Conservation (phyloP, 1,140 invertebrate species). For the Paralvinella palmiformis region DNA sequence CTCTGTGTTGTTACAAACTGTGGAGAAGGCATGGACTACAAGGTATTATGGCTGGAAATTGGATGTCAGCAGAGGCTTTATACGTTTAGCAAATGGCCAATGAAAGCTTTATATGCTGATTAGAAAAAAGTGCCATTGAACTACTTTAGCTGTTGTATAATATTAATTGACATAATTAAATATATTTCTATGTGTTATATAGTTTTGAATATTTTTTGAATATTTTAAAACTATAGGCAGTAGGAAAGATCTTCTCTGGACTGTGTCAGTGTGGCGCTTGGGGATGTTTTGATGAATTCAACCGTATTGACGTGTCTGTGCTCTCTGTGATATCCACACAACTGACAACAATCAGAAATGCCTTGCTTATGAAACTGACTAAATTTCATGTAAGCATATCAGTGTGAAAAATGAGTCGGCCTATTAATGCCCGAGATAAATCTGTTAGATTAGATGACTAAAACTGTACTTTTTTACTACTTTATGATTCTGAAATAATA, state of each 20-base stretch:
- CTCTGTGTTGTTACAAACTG: conserved; percentile 87
- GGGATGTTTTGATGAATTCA: conserved; percentile 82
- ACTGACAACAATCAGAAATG: conserved; percentile 78
- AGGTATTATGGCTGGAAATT: conserved; percentile 31
- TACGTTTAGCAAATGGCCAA: too few species aligned
- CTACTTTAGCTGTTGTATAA: background rate
- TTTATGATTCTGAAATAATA: too few species aligned
- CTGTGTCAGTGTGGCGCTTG: conserved; percentile 67
- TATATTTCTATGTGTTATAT: background rate
- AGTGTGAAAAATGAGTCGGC: too few species aligned
- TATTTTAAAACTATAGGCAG: conserved; percentile 52
- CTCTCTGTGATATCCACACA: conserved; percentile 86
- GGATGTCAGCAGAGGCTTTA: too few species aligned
- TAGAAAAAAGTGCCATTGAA: too few species aligned
- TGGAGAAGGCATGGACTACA: conserved; percentile 84
- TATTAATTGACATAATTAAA: background rate
- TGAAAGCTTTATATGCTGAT: too few species aligned
- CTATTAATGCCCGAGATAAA: too few species aligned
- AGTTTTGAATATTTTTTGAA: background rate
- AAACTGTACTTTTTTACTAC: too few species aligned
- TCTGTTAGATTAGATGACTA: too few species aligned
- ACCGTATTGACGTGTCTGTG: conserved; percentile 81
- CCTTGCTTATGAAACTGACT: conserved; percentile 65
- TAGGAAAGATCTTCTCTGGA: conserved; percentile 77
- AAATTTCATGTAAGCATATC: conserved; percentile 68